A percentile compares a stretch with the other conserved stretches of the same genome.
phyloP scores from a whole-genome alignment of 2,113 vertebrate species.

The Aegypius monachus region DNA sequence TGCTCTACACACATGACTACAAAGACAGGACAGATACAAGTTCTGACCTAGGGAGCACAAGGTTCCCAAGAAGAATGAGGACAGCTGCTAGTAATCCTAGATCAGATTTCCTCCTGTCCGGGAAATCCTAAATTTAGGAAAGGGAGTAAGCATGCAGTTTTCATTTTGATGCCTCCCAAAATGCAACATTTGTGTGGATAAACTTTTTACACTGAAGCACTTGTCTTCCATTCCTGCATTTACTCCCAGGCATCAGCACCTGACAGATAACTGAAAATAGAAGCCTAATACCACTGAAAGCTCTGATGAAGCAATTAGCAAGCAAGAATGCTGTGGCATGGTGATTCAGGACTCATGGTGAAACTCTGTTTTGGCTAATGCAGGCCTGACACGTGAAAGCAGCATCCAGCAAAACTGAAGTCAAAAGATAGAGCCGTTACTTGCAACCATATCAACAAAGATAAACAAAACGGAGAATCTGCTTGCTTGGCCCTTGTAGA shows the following conservation, averaged over 20 bases:
- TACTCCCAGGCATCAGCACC: not conserved
- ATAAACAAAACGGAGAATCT: rapidly evolving
- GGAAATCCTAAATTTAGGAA: not conserved
- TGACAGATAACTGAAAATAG: not conserved
- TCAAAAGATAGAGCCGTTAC: not conserved
- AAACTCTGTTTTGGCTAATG: not conserved
- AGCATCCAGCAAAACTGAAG: not conserved
- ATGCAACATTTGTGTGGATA: not conserved
- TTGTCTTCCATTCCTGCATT: not conserved
- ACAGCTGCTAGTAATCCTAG: not conserved
- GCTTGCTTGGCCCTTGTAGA: not conserved
- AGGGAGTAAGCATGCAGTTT: not conserved
- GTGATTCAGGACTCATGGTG: rapidly evolving
- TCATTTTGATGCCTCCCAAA: not conserved
- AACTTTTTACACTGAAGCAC: not conserved
- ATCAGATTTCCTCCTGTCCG: rapidly evolving
- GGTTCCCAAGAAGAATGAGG: not conserved
- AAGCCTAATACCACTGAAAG: not conserved
- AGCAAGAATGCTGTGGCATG: not conserved
- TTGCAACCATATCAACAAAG: not conserved
- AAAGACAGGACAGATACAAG: not conserved
- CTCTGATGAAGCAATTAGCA: not conserved
- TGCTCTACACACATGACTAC: not conserved
- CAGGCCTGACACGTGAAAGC: not conserved
- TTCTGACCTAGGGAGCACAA: not conserved